Evolutionary conservation across 1,140 invertebrate species (phyloP).

Genomic region (Drosophila kanapiae): DNA sequence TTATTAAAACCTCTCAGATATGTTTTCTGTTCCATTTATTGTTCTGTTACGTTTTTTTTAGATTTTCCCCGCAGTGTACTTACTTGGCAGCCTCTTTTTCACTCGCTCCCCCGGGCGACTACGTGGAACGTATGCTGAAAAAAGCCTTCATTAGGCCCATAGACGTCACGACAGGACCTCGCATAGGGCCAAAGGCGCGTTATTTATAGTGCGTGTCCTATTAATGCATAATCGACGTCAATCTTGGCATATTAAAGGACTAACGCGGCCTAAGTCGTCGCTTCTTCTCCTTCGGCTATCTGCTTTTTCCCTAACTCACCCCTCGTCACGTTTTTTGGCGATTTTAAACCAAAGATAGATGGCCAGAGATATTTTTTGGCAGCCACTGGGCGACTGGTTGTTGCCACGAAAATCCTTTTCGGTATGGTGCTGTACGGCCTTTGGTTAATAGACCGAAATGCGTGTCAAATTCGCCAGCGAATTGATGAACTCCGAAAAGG

Average conservation of each 20-base stretch:
- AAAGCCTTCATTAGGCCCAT: slow-evolving; percentile 77
- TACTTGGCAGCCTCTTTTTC: slow-evolving; percentile 37
- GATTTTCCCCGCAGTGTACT: slow-evolving; percentile 8
- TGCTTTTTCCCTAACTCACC: slow-evolving; percentile 8
- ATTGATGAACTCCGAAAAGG: slow-evolving; percentile 52
- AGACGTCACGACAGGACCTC: slow-evolving; percentile 72
- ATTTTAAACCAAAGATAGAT: slow-evolving; percentile 65
- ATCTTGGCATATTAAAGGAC: slow-evolving; percentile 79
- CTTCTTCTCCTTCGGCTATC: slow-evolving; percentile 26
- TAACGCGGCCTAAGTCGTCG: slow-evolving; percentile 66
- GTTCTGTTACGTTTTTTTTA: too few relatives aligned
- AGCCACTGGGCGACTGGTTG: slow-evolving; percentile 49
- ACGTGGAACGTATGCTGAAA: slow-evolving; percentile 71
- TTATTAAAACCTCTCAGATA: not conserved
- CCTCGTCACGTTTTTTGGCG: slow-evolving; percentile 48
- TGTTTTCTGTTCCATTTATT: too few relatives aligned
- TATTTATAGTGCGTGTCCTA: slow-evolving; percentile 80
- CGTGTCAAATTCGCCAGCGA: slow-evolving; percentile 50
- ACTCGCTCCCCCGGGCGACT: slow-evolving; percentile 49
- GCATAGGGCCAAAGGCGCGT: slow-evolving; percentile 62
- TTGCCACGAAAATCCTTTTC: slow-evolving; percentile 52
- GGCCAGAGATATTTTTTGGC: slow-evolving; percentile 51
- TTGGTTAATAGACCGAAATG: slow-evolving; percentile 53
- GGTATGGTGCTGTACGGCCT: slow-evolving; percentile 15
- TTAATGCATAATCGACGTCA: slow-evolving; percentile 81